A percentile compares a stretch with the other conserved stretches of the same genome.
These are phyloP conservation scores for Drosophila mojavensis DNA, from an alignment of 1,140 invertebrate genomes.

Conservation along the genomic window DNA sequence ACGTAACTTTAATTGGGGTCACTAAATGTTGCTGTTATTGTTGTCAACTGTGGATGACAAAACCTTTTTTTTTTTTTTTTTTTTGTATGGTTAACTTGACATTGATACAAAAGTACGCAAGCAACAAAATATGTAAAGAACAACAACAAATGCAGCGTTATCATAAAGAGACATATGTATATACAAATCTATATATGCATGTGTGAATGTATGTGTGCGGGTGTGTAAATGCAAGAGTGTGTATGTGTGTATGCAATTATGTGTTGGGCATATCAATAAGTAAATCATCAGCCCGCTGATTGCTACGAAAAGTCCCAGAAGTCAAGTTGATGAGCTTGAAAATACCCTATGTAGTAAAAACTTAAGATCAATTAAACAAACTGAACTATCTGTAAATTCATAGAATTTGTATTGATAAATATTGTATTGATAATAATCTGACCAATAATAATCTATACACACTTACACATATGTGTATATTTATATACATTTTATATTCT, in stretches of 20 bases:
- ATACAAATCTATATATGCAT: background rate
- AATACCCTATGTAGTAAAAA: constrained; percentile 21
- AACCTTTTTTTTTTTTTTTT: constrained; percentile 43
- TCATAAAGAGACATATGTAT: constrained; percentile 44
- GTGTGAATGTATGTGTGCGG: constrained; percentile 9
- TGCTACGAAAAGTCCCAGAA: constrained; percentile 34
- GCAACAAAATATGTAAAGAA: constrained; percentile 19
- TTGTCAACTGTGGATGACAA: constrained; percentile 53
- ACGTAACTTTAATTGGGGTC: constrained; percentile 55
- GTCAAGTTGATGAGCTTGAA: background rate
- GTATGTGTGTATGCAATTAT: constrained; percentile 20
- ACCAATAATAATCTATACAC: too few relatives aligned
- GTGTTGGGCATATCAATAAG: constrained; percentile 76
- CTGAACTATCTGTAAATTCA: background rate
- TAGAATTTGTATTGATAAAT: too few relatives aligned
- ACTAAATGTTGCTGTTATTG: constrained; percentile 42
- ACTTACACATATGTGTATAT: too few relatives aligned
- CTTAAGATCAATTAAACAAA: background rate
- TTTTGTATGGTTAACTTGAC: constrained; percentile 65
- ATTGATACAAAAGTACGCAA: constrained; percentile 57
- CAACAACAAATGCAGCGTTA: constrained; percentile 46
- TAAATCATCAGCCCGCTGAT: constrained; percentile 49
- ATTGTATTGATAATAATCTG: too few relatives aligned
- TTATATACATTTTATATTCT: background rate
- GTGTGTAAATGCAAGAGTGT: background rate